phyloP scores from a whole-genome alignment of 2,113 vertebrate species.

The Hyperopisus bebe region DNA sequence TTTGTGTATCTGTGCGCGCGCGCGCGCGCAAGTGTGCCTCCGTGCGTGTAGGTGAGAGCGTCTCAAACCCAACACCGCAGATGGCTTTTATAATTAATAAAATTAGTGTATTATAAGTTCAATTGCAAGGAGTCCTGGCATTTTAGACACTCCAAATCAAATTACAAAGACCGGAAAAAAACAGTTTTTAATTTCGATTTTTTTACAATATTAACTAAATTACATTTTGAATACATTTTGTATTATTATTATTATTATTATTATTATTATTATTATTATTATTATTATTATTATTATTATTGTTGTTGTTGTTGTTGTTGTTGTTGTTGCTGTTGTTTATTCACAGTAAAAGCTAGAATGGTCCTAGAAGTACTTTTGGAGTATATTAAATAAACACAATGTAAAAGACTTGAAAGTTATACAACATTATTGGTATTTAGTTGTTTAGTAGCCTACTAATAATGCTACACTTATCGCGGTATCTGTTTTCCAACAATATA shows the following conservation, averaged over 20 bases:
- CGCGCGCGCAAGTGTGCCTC: conserved; percentile 38
- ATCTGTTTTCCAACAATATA: background rate
- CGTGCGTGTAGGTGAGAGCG: conserved; percentile 26
- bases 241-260: background rate
- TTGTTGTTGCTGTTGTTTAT: background rate
- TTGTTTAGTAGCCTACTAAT: background rate
- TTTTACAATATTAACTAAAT: background rate
- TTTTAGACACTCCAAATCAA: background rate
- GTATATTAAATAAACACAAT: background rate
- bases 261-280: background rate
- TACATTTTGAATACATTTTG: background rate
- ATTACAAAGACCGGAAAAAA: background rate
- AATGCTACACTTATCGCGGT: background rate
- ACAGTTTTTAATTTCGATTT: background rate
- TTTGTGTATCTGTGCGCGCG: conserved; percentile 34
- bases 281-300: background rate
- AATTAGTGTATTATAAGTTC: background rate
- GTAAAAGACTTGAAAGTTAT: background rate
- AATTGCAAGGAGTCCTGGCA: background rate
- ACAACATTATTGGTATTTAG: background rate
- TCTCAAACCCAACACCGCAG: conserved; percentile 35
- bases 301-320: background rate
- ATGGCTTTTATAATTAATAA: background rate
- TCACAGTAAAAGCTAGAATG: background rate
- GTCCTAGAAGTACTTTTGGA: background rate